Conservation (phyloP, 2,113 vertebrate species). For the Oceanodroma tethys region DNA sequence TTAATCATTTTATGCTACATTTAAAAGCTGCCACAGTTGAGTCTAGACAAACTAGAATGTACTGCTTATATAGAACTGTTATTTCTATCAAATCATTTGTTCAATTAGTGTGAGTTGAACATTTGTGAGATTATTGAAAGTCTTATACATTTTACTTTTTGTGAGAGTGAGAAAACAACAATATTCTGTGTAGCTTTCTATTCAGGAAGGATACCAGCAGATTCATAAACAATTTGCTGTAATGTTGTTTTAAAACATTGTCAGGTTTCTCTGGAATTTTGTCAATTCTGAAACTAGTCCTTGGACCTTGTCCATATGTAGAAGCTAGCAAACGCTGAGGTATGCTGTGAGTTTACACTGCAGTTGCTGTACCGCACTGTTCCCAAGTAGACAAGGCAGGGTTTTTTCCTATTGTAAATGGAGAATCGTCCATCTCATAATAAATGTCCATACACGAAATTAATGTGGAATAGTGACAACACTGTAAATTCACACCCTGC, state of each 20-base stretch:
- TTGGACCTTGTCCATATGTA: not conserved
- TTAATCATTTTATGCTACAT: not conserved
- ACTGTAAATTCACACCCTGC: not conserved
- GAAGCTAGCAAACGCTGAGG: not conserved
- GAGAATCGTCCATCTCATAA: not conserved
- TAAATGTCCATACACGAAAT: not conserved
- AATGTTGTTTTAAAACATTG: conserved; percentile 62
- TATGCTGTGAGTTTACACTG: not conserved
- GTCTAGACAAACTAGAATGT: conserved; percentile 29
- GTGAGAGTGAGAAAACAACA: conserved; percentile 27
- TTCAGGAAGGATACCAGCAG: conserved; percentile 50
- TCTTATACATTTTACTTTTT: conserved; percentile 34
- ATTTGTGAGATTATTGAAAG: not conserved
- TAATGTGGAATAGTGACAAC: not conserved
- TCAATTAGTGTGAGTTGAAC: conserved; percentile 22
- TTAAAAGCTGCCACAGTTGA: not conserved
- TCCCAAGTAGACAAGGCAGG: not conserved
- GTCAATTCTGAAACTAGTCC: not conserved
- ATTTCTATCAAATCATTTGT: conserved; percentile 29
- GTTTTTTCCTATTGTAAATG: not conserved
- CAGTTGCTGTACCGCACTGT: not conserved
- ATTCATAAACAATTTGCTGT: conserved; percentile 35
- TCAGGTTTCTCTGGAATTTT: conserved; percentile 5
- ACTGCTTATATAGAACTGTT: conserved; percentile 16
- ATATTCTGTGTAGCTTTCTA: conserved; percentile 42